Evolutionary conservation across 2,113 vertebrate species (phyloP).

Genomic region (Thymallus thymallus): DNA sequence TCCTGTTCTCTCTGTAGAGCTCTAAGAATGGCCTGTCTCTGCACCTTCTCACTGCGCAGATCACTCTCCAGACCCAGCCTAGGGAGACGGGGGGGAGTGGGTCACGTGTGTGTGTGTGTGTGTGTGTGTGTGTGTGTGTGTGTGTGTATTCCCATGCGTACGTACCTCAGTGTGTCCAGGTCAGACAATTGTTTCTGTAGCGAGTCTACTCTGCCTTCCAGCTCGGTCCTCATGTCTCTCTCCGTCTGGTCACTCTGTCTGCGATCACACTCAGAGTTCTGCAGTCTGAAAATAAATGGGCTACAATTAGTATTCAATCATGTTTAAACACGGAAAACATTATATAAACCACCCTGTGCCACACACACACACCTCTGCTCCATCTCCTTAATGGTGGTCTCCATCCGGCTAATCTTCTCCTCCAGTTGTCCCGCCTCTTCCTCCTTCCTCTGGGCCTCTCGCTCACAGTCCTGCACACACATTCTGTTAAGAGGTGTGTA

Average conservation of each 20-base stretch:
- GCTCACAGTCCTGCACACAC: slow-evolving; percentile 77
- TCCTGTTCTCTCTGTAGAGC: slow-evolving; percentile 88
- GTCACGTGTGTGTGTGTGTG: no score
- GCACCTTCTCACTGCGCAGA: slow-evolving; percentile 86
- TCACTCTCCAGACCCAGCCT: slow-evolving; percentile 88
- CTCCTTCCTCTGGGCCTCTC: slow-evolving; percentile 82
- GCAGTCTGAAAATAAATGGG: slow-evolving; percentile 69
- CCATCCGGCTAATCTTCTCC: slow-evolving; percentile 83
- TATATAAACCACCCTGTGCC: background rate
- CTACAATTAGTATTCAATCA: background rate
- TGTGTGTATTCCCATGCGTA: background rate
- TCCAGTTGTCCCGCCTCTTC: slow-evolving; percentile 81
- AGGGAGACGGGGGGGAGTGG: slow-evolving; percentile 10
- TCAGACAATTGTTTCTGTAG: slow-evolving; percentile 84
- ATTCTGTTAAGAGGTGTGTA: slow-evolving; percentile 40
- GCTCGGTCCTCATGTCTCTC: slow-evolving; percentile 78
- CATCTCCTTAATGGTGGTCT: slow-evolving; percentile 81
- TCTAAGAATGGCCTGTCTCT: slow-evolving; percentile 85
- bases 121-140: background rate
- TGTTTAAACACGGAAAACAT: background rate
- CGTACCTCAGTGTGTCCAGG: slow-evolving; percentile 83
- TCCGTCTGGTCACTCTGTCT: slow-evolving; percentile 79
- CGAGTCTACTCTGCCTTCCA: slow-evolving; percentile 73
- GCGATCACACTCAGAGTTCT: slow-evolving; percentile 78
- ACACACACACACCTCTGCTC: slow-evolving; percentile 80